Conservation (phyloP, 92 coral and sea anemone genomes). For the Siderastrea radians region DNA sequence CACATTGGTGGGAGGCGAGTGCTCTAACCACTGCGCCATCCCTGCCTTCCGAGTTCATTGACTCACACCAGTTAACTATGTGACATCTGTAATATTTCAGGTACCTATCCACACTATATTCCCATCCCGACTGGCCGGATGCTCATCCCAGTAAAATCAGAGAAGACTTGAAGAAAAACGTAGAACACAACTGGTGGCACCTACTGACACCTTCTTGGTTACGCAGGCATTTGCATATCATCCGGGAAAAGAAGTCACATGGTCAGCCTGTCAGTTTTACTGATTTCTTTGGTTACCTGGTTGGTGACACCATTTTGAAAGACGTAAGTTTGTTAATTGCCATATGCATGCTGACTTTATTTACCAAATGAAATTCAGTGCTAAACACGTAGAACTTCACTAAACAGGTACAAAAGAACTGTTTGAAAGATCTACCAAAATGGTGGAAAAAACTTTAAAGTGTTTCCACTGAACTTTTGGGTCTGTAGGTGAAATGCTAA, state of each 20-base stretch:
- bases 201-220: constrained; percentile 67
- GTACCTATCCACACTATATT: constrained; percentile 84
- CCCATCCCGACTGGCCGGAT: constrained; percentile 84
- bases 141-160: constrained; percentile 60
- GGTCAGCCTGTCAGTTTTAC: constrained; percentile 93
- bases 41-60: too few species aligned
- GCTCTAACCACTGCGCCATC: too few species aligned
- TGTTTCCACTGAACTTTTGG: too few species aligned
- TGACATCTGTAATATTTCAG: constrained; percentile 20
- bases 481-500: too few species aligned
- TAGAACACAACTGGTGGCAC: constrained; percentile 59
- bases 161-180: constrained; percentile 63
- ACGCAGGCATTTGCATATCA: constrained; percentile 52
- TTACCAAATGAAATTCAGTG: too few species aligned
- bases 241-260: constrained; percentile 59
- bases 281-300: constrained; percentile 82
- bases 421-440: too few species aligned
- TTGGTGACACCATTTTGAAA: constrained; percentile 76
- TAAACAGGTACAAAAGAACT: too few species aligned
- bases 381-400: too few species aligned
- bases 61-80: too few species aligned
- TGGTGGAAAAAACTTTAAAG: too few species aligned
- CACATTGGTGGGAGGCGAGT: too few species aligned
- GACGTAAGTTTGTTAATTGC: constrained; percentile 42
- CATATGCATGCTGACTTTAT: too few species aligned